Evolutionary conservation across 2,113 vertebrate genomes (phyloP).

Genomic region (Cygnus atratus): DNA sequence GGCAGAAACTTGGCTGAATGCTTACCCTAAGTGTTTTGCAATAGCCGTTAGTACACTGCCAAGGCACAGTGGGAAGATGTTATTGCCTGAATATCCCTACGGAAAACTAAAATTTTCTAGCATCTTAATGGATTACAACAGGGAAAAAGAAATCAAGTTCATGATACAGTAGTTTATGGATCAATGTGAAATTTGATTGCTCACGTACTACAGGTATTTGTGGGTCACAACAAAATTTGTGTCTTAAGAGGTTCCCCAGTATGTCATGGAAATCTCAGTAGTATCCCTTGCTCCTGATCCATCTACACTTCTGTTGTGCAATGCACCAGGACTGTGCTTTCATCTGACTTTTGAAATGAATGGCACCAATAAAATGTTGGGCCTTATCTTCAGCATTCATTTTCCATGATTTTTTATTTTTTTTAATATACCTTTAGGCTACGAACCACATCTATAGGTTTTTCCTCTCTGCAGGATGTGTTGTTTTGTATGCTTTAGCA

Average conservation of each 20-base stretch:
- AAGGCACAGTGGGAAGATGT: not conserved
- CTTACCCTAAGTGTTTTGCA: constrained; percentile 23
- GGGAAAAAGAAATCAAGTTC: not conserved
- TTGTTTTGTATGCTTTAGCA: constrained; percentile 52
- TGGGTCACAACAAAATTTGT: not conserved
- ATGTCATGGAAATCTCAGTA: not conserved
- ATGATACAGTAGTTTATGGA: not conserved
- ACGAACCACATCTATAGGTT: constrained; percentile 18
- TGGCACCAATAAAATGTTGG: not conserved
- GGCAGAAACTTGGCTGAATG: constrained; percentile 52
- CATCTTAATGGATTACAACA: not conserved
- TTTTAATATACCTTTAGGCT: constrained; percentile 36
- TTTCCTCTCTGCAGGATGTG: not conserved
- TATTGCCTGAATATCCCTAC: not conserved
- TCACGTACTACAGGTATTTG: not conserved
- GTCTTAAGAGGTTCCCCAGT: not conserved
- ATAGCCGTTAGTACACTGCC: not conserved
- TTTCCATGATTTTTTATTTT: not conserved
- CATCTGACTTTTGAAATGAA: not conserved
- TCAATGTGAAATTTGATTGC: not conserved
- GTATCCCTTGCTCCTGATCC: not conserved
- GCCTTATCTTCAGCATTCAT: not conserved
- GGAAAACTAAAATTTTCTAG: not conserved
- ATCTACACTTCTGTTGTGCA: not conserved
- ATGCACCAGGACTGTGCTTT: not conserved